Percentiles rank a stretch among this genome's conserved stretches.
Conservation (phyloP, 2,113 vertebrate genomes). For the Alethe diademata region DNA sequence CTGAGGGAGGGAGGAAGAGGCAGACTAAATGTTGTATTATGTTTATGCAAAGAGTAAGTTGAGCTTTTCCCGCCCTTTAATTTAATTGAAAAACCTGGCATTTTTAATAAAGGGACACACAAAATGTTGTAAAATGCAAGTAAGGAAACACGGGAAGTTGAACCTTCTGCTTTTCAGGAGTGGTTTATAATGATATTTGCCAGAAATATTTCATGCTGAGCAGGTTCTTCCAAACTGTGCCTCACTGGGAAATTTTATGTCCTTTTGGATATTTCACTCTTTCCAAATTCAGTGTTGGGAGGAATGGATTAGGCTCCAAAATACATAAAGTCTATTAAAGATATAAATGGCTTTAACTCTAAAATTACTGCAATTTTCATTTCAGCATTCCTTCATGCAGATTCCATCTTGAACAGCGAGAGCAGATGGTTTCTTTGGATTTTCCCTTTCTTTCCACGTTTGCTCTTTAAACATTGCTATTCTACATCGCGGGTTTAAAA, state of each 20-base stretch:
- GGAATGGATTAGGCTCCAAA: background rate
- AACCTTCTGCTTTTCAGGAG: background rate
- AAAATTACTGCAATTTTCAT: background rate
- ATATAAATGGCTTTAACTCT: background rate
- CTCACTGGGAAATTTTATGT: fast-evolving
- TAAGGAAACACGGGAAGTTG: background rate
- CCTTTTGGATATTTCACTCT: background rate
- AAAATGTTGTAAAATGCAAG: background rate
- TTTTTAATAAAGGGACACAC: background rate
- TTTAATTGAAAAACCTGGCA: background rate
- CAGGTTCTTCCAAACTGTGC: background rate
- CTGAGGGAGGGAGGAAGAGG: background rate
- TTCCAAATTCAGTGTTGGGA: background rate
- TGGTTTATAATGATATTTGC: background rate
- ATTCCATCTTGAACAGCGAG: background rate
- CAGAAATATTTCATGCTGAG: background rate
- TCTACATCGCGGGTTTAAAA: background rate
- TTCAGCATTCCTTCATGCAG: background rate
- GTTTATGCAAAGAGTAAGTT: background rate
- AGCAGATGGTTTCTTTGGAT: background rate
- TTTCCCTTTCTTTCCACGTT: background rate
- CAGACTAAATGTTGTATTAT: background rate
- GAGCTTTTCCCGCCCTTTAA: background rate
- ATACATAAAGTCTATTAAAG: background rate
- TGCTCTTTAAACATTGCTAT: background rate